Base-by-base conservation (phyloP, 2,888 invertebrate genomes). In the Drosophila aldrichi region DNA sequence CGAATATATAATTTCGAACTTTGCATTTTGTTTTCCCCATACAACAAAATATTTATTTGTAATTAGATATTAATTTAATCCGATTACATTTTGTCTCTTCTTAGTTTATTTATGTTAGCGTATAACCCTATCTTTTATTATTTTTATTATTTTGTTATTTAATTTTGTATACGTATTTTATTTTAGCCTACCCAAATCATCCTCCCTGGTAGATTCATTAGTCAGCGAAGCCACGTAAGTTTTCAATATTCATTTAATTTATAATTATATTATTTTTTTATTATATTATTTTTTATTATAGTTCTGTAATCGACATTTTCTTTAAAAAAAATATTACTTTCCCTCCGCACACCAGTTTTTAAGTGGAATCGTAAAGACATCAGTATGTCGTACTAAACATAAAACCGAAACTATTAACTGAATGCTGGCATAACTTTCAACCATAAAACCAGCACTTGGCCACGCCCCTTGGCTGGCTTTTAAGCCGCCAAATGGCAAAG, bases 161-260 rank as follows among this genome's bases (percentile, higher is more conserved):
- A 40, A 46, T 18, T 67, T 52, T 29, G 29, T 2, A 8, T 7
- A 29, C 29, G 48, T 49, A 51, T 74, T 65, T 64, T 78, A 48
- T 77, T 84, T 72, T 88, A 91, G 92, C 55, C 29, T 70, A 16
- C 79, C 90, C 66, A 81, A 77, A 71, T 80, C 88, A 56, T 20
- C 59, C 40, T 89, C 88, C 60, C 61, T 92, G 79, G 91, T 91
- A 81, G 90, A 91, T 81, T 87, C 91, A 52, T 68, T 91, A 36
- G 69, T 92, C 40, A 84, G 65, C 70, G 91, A 91, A 81, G 91
- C 91, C 62, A 81, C 91, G 91, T 91, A 89, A 91, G 91, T 91
- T 58, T 25, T 20, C n/a, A 34, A 48, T 54, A 52, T 58, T 41
- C n/a, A 49, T 49, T 67, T 38, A 0, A 9, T 52, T 52, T 36